Evolutionary conservation across 2,888 invertebrate genomes (phyloP).

Genomic region (Trachelus stipa): DNA sequence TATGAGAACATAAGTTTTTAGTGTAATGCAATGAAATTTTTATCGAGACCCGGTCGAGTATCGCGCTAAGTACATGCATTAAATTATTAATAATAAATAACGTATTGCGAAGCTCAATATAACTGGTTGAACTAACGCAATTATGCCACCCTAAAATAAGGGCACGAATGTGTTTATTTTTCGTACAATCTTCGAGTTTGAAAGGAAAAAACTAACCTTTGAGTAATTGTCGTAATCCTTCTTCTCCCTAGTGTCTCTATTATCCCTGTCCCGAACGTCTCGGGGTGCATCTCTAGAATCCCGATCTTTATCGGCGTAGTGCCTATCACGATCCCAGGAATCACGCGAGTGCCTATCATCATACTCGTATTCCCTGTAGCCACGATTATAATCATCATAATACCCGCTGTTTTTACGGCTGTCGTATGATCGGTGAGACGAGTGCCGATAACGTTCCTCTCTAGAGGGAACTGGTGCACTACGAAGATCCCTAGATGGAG

Average conservation of each 20-base stretch:
- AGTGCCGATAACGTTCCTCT: conserved; percentile 58
- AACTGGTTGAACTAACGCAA: background rate
- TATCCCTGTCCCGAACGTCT: conserved; percentile 32
- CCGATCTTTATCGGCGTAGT: conserved; percentile 54
- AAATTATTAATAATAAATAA: background rate
- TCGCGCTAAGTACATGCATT: background rate
- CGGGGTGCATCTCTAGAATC: conserved; percentile 26
- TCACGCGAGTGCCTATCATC: conserved; percentile 60
- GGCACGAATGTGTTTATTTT: background rate
- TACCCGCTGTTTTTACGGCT: conserved; percentile 49
- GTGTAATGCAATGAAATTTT: background rate
- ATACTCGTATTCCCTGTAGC: conserved; percentile 61
- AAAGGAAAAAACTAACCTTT: conserved; percentile 46
- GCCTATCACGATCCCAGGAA: conserved; percentile 57
- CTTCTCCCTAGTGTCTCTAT: conserved; percentile 39
- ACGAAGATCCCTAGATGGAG: conserved; percentile 56
- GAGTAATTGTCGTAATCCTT: conserved; percentile 64
- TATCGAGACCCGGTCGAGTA: too few species aligned
- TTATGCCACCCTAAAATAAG: background rate
- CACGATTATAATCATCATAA: conserved; percentile 48
- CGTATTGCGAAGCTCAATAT: background rate
- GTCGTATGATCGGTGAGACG: conserved; percentile 53
- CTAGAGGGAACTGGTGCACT: conserved; percentile 36
- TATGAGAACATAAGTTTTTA: background rate
- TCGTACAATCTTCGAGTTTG: background rate